These are phyloP conservation scores for Drosophila tropicalis DNA, from an alignment of 1,140 invertebrate genomes.

Conservation along the genomic window DNA sequence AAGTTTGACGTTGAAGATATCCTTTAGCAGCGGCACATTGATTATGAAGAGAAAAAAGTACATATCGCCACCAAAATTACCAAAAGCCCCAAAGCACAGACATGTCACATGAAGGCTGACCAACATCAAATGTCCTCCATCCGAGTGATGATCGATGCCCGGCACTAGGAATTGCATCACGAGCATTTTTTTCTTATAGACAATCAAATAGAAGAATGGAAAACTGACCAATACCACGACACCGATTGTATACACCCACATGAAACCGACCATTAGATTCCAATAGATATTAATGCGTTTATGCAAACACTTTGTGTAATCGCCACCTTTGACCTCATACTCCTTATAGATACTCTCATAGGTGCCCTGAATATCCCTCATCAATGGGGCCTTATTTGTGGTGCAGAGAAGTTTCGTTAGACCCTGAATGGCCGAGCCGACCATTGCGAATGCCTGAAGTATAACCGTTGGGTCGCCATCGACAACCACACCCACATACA, in stretches of 20 bases:
- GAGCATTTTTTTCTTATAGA: slow-evolving; percentile 38
- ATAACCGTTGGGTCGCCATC: slow-evolving; percentile 54
- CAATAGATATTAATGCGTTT: slow-evolving; percentile 44
- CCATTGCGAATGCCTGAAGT: slow-evolving; percentile 48
- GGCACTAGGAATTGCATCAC: slow-evolving; percentile 65
- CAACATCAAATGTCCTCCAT: slow-evolving; percentile 48
- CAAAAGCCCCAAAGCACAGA: slow-evolving; percentile 48
- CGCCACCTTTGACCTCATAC: slow-evolving; percentile 44
- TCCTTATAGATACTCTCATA: slow-evolving; percentile 55
- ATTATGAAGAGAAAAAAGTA: slow-evolving; percentile 58
- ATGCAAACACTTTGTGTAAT: slow-evolving; percentile 44
- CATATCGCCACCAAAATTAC: slow-evolving; percentile 69
- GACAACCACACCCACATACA: slow-evolving; percentile 50
- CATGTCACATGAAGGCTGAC: slow-evolving; percentile 30
- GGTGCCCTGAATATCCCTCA: slow-evolving; percentile 35
- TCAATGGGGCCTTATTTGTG: not conserved
- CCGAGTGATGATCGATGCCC: slow-evolving; percentile 38
- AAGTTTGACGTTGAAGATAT: slow-evolving; percentile 49
- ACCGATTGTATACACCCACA: slow-evolving; percentile 10
- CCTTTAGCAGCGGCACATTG: slow-evolving; percentile 58
- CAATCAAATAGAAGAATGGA: slow-evolving; percentile 43
- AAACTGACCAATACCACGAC: slow-evolving; percentile 21
- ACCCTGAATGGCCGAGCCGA: slow-evolving; percentile 44
- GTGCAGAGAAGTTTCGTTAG: slow-evolving; percentile 40
- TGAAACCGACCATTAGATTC: slow-evolving; percentile 37